These are phyloP conservation scores for Wiebesia pumilae DNA, from an alignment of 1,140 invertebrate genomes.

Conservation along the genomic window DNA sequence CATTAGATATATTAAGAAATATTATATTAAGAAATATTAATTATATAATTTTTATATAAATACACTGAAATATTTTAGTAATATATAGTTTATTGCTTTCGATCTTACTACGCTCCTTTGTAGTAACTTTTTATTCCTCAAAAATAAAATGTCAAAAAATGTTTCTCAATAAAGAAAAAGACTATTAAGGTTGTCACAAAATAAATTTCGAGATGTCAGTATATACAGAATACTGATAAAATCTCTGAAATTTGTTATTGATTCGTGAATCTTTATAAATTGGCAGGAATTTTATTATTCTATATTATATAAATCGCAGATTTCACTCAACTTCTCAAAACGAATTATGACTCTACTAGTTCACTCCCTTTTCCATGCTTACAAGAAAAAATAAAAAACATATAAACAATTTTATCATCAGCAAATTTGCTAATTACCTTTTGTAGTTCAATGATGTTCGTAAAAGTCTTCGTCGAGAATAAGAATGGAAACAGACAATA, in stretches of 20 bases:
- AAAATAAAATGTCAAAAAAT: too few relatives aligned
- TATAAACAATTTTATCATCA: background rate
- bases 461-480: background rate
- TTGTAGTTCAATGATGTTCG: background rate
- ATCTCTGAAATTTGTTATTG: background rate
- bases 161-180: too few relatives aligned
- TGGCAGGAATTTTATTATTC: background rate
- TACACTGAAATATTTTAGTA: too few relatives aligned
- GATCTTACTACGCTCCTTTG: too few relatives aligned
- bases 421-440: background rate
- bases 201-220: background rate
- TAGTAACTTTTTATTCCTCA: too few relatives aligned
- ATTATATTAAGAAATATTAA: too few relatives aligned
- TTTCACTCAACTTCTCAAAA: slow-evolving; percentile 7
- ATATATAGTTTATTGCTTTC: too few relatives aligned
- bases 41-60: too few relatives aligned
- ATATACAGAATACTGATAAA: background rate
- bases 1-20: too few relatives aligned
- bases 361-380: background rate
- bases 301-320: background rate
- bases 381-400: background rate
- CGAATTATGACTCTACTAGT: background rate
- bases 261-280: slow-evolving; percentile 10
- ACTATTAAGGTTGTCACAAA: too few relatives aligned
- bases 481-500: too few relatives aligned